Evolutionary conservation across 2,113 vertebrate genomes (phyloP).

Genomic region (Eleginops maclovinus): DNA sequence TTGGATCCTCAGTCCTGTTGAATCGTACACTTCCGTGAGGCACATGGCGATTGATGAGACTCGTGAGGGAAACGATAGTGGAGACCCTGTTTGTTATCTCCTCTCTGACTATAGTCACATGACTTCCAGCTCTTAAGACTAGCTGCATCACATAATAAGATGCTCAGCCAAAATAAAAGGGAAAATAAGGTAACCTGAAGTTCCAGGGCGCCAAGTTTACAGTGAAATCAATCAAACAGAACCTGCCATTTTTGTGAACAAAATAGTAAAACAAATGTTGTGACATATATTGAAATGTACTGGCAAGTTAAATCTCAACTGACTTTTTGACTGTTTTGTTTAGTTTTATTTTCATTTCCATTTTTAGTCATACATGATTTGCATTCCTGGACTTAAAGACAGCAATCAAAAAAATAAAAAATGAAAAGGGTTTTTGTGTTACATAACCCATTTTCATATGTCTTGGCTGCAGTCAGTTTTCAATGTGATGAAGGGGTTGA

Average conservation of each 20-base stretch:
- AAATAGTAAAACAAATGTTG: neutral
- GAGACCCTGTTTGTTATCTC: conserved; percentile 27
- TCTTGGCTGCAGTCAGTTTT: neutral
- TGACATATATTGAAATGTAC: too few species aligned
- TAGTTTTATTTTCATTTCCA: neutral
- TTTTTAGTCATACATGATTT: neutral
- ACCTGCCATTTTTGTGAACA: neutral
- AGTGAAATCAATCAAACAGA: neutral
- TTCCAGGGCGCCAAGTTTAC: neutral
- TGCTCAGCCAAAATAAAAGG: neutral
- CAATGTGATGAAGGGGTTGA: neutral
- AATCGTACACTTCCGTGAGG: neutral
- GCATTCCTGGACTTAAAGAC: neutral
- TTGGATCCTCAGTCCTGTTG: neutral
- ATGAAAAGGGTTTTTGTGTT: neutral
- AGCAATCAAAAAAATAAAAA: too few species aligned
- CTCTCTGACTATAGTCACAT: conserved; percentile 11
- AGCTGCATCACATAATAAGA: neutral
- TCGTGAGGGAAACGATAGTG: conserved; percentile 11
- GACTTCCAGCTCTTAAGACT: conserved; percentile 23
- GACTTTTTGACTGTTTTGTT: too few species aligned
- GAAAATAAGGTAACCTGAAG: neutral
- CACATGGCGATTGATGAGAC: conserved; percentile 44
- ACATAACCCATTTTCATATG: neutral
- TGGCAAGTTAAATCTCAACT: neutral